phyloP scores from a whole-genome alignment of 2,888 invertebrate genomes.

The Axea sp. region DNA sequence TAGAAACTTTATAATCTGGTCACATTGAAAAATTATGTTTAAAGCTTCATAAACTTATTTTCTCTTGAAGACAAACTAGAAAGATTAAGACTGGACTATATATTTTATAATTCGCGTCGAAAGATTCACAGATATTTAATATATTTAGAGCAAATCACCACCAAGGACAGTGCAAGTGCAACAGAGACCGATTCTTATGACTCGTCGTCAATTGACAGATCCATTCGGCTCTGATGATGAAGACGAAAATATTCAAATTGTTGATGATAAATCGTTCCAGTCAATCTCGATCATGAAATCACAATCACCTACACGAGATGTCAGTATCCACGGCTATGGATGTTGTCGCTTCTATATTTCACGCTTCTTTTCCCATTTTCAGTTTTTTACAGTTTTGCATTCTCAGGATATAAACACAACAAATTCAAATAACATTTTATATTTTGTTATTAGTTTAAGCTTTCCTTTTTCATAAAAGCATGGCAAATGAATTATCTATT shows the following conservation, averaged over 20 bases:
- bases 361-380: constrained; percentile 28
- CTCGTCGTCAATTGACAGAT: constrained; percentile 90
- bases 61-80: no score
- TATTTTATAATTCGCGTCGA: not conserved
- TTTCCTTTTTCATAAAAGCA: no score
- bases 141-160: constrained; percentile 78
- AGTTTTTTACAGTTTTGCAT: constrained; percentile 11
- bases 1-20: no score
- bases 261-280: constrained; percentile 76
- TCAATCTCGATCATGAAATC: constrained; percentile 75
- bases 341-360: constrained; percentile 29
- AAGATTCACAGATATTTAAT: constrained; percentile 27
- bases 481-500: no score
- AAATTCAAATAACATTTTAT: no score
- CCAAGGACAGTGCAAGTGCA: constrained; percentile 67
- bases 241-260: constrained; percentile 76
- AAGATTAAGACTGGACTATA: no score
- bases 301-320: constrained; percentile 76
- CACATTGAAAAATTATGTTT: no score
- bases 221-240: constrained; percentile 95
- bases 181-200: constrained; percentile 84
- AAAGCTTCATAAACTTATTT: no score
- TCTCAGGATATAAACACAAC: constrained; percentile 11
- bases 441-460: no score
- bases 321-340: constrained; percentile 70